These are phyloP conservation scores for Notiomystis cincta DNA, from an alignment of 2,113 vertebrate species.

Conservation along the genomic window DNA sequence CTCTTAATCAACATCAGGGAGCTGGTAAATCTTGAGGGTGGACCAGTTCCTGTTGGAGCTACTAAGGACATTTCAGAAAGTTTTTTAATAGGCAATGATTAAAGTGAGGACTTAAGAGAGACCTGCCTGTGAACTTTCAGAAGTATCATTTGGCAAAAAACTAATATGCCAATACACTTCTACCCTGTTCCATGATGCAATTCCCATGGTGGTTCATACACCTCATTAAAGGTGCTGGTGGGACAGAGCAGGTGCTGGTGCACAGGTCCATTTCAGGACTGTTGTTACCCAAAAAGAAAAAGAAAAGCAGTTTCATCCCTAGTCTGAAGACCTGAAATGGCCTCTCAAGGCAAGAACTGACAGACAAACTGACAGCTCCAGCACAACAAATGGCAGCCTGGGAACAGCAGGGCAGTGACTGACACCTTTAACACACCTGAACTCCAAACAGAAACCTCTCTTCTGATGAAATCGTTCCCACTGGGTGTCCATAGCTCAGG, in stretches of 20 bases:
- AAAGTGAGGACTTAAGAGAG: neutral
- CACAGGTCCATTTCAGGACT: neutral
- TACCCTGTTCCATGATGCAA: neutral
- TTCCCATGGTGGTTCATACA: neutral
- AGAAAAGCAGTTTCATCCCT: neutral
- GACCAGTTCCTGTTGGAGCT: neutral
- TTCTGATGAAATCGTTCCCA: neutral
- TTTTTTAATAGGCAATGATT: neutral
- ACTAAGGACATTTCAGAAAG: neutral
- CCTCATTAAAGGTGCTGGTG: neutral
- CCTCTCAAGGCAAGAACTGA: neutral
- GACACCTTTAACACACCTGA: neutral
- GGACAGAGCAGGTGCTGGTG: neutral
- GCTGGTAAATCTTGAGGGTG: neutral
- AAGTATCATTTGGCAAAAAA: neutral
- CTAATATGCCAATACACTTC: neutral
- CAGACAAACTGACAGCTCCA: neutral
- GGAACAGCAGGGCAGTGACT: neutral
- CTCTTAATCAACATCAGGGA: neutral
- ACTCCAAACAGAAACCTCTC: neutral
- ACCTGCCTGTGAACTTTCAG: neutral
- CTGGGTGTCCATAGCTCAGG: neutral
- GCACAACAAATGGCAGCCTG: neutral
- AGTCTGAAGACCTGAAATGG: neutral
- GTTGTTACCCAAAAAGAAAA: neutral